Base-by-base conservation (phyloP, 1,140 invertebrate genomes). In the Zaprionus gabonicus region DNA sequence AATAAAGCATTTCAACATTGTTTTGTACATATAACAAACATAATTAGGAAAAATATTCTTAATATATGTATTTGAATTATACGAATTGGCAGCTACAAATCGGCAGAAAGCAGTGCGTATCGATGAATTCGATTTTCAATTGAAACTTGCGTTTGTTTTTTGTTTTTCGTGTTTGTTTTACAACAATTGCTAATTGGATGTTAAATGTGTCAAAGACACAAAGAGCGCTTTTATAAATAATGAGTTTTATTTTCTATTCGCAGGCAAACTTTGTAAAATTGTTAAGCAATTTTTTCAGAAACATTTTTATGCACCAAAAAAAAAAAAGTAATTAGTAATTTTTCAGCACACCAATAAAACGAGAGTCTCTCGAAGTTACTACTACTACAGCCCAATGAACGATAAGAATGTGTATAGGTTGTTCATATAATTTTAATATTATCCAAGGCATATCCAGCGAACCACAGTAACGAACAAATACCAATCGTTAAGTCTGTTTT, bases 241-340 rank as follows among this genome's bases (percentile, higher is more conserved):
- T 66, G 34, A 46, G 56, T 66, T 72, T 62, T 64, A 10, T 73
- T 72, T 77, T 85, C 65, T 90, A 75, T 64, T 68, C 86, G 53
- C 85, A 90, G 85, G 85, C 85, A 90, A 90, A 82, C 51, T 71
- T 90, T 90, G 85, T 90, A 90, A 85, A 81, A 72, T 75, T 67
- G 44, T 58, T 58, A 80, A 55, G 62, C 59, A 83, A 78, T 46
- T 74, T 90, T 90, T 78, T 72, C 20, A 51, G 15, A 76, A 81
- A 81, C 57, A 65, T 78, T 81, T 88, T 72, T 78, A 81, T 87
- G 84, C 81, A 87, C 83, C 81, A 63, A 66, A 68, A 66, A 69
- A 34, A 34, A 31, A 31, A 69, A 28, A 66, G 53, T 72, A 80
- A 79, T 69, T 85, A 73, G 81, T 77, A 71, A 64, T 66, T 85